These are phyloP conservation scores for Chloroclysta siterata DNA, from an alignment of 2,888 invertebrate genomes.

Conservation along the genomic window DNA sequence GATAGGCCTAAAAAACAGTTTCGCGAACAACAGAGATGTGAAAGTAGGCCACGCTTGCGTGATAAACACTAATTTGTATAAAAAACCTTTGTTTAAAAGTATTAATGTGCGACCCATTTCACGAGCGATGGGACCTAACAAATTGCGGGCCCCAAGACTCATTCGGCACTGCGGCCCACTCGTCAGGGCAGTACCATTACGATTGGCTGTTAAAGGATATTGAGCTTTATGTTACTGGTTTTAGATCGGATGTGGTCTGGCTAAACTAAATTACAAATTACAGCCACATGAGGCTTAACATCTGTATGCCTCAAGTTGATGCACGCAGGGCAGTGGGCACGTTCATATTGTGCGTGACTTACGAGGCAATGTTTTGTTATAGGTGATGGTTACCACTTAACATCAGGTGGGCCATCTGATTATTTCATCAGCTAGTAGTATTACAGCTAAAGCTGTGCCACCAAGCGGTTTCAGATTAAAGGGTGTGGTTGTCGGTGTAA, in stretches of 20 bases:
- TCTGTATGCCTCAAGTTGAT: too few relatives aligned
- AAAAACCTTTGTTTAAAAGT: conserved; percentile 22
- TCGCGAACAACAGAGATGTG: background rate
- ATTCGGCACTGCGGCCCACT: conserved; percentile 22
- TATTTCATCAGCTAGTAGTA: too few relatives aligned
- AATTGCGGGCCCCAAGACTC: conserved; percentile 27
- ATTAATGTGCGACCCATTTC: conserved; percentile 21
- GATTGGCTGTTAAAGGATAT: background rate
- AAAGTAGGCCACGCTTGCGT: conserved; percentile 15
- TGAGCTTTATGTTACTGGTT: background rate
- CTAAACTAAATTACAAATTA: background rate
- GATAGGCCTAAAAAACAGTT: too few relatives aligned
- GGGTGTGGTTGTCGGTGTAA: too few relatives aligned
- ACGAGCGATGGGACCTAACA: conserved; percentile 21
- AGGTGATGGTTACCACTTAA: too few relatives aligned
- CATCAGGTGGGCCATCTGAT: too few relatives aligned
- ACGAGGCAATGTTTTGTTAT: too few relatives aligned
- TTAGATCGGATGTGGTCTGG: background rate
- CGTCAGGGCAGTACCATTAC: background rate
- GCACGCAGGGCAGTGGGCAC: too few relatives aligned
- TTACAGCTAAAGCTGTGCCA: too few relatives aligned
- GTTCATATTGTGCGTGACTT: too few relatives aligned
- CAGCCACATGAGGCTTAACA: too few relatives aligned
- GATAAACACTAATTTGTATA: conserved; percentile 22
- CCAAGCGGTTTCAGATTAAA: too few relatives aligned